These are phyloP conservation scores for Amiota communis DNA, from an alignment of 2,888 invertebrate species.

Conservation along the genomic window DNA sequence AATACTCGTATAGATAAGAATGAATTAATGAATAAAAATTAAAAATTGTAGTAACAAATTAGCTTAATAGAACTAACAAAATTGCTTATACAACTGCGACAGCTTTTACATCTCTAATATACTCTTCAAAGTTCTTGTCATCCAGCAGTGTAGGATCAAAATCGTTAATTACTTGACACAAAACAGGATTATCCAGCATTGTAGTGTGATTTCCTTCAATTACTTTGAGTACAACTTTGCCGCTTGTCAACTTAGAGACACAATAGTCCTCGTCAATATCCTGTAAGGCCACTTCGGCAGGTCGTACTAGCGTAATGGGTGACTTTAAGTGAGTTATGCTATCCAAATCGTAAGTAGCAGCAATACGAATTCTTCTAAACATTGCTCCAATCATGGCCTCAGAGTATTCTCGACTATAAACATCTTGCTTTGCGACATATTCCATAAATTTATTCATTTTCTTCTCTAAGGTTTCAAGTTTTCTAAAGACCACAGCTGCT, in stretches of 20 bases:
- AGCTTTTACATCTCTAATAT: conserved; percentile 60
- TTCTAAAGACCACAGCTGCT: conserved; percentile 73
- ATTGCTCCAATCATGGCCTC: conserved; percentile 71
- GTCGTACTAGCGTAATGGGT: conserved; percentile 78
- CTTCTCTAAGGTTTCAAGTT: conserved; percentile 76
- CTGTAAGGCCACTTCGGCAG: conserved; percentile 76
- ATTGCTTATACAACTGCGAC: too few relatives aligned
- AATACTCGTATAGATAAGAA: too few relatives aligned
- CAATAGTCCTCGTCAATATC: conserved; percentile 80
- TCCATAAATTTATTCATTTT: conserved; percentile 75
- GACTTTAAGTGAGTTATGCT: conserved; percentile 74
- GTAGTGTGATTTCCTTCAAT: conserved; percentile 84
- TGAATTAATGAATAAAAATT: too few relatives aligned
- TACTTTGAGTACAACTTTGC: conserved; percentile 76
- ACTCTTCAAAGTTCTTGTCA: conserved; percentile 67
- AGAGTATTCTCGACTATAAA: conserved; percentile 73
- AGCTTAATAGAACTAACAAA: too few relatives aligned
- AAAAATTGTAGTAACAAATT: too few relatives aligned
- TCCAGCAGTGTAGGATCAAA: conserved; percentile 67
- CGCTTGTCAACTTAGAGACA: conserved; percentile 76
- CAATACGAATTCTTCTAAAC: conserved; percentile 76
- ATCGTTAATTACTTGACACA: conserved; percentile 78
- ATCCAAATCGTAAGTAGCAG: conserved; percentile 74
- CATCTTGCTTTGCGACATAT: conserved; percentile 70
- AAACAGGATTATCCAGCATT: conserved; percentile 79